Evolutionary conservation across 1,140 invertebrate species (phyloP), one percentile per base, ranked within the genome.

Genomic region (Leptoteleia sp.): DNA sequence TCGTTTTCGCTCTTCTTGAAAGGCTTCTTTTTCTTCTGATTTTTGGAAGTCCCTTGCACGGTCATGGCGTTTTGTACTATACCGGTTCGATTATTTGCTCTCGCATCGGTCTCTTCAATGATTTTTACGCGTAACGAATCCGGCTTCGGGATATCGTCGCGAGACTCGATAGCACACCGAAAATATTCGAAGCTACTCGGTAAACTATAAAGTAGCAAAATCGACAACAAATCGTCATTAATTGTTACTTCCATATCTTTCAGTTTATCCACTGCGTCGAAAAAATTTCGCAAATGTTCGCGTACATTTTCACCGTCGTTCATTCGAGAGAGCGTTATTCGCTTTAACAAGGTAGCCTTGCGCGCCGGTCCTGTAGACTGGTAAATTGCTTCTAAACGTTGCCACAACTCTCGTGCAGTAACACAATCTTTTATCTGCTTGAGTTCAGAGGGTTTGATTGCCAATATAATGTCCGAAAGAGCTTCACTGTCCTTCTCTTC

Each of bases 321-420:
- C 59, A 82, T 65, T 13, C 64, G 62, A 12, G 27, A 55, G 19
- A 78, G 67, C 16, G 65, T 73, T 0, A 82, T 45, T 61, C 43
- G 76, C 48, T 84, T 84, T 13, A 84, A 35, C 12, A 84, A 55
- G 0, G 67, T 80, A 1, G 76, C 72, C 65, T 82, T 81, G 3
- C 65, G 35, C 27, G 64, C 81, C 8, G 79, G 25, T 8, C 77
- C n/a, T 55, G 43, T 31, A 15, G 43, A 47, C 8, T 47, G 22
- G 8, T 47, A 47, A 15, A 47, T 47, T 15, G 22, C 4, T 31
- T 47, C 25, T 16, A 29, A 11, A 0, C 45, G 27, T 17, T 17
- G 45, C 45, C 45, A 48, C n/a, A 48, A 33, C 6, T 48, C 27
- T 1, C 29, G 45, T 4, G 45, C 25, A 2, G 45, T 48, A n/a